These are phyloP conservation scores for Peribatodes rhomboidaria DNA, from an alignment of 2,888 invertebrate species.

Conservation along the genomic window DNA sequence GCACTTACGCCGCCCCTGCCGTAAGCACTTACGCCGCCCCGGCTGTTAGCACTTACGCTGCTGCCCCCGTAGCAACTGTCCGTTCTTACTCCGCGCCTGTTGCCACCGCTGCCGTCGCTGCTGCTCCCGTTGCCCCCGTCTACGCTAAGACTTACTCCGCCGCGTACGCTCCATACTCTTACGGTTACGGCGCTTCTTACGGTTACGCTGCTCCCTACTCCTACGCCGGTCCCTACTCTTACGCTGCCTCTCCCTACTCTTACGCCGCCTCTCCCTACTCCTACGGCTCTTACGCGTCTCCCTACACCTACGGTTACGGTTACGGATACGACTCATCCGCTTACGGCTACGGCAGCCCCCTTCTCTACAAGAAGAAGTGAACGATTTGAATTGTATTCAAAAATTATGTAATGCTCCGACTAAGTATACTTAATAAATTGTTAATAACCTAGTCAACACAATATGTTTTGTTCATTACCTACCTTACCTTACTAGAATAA, in stretches of 20 bases:
- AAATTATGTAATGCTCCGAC: background rate
- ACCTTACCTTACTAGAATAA: too few species aligned
- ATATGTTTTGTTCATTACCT: background rate
- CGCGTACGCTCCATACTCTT: background rate
- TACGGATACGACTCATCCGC: background rate
- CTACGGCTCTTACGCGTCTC: constrained; percentile 2
- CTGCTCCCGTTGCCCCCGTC: constrained; percentile 8
- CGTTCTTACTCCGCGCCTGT: constrained; percentile 31
- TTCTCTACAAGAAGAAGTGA: background rate
- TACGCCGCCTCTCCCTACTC: constrained; percentile 10
- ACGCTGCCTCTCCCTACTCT: constrained; percentile 5
- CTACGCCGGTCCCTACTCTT: background rate
- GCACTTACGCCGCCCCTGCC: background rate
- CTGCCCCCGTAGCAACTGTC: constrained; percentile 2
- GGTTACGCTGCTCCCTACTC: background rate
- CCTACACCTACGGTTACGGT: background rate
- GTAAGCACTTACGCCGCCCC: background rate
- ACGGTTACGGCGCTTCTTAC: constrained; percentile 9
- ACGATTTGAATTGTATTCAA: background rate
- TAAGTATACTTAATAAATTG: background rate
- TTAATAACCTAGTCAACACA: background rate
- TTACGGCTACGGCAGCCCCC: background rate
- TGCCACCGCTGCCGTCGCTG: constrained; percentile 21
- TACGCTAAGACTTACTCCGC: constrained; percentile 12
- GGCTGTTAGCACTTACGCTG: background rate